These are phyloP conservation scores for Drosophila pseudoananassae DNA, from an alignment of 1,140 invertebrate genomes.

Conservation along the genomic window DNA sequence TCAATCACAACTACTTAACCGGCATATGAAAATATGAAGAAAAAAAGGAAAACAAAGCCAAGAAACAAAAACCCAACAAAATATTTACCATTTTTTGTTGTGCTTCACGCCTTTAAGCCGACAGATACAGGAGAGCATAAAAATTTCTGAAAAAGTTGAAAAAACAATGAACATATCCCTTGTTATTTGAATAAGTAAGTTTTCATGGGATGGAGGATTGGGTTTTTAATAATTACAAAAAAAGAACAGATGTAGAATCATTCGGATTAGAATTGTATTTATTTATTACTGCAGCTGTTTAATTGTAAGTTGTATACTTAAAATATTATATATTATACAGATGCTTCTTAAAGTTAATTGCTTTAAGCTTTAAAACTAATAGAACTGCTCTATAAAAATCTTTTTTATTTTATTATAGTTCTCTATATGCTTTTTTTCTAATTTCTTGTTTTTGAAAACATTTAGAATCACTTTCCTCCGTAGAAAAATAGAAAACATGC, in stretches of 20 bases:
- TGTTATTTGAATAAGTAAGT: conserved; percentile 40
- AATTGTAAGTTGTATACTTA: no score
- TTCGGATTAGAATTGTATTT: not conserved
- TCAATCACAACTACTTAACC: conserved; percentile 78
- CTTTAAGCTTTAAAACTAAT: not conserved
- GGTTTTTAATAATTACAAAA: not conserved
- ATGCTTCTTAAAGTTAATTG: no score
- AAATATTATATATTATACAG: no score
- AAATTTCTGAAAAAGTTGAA: conserved; percentile 14
- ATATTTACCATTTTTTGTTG: conserved; percentile 74
- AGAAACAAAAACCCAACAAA: conserved; percentile 60
- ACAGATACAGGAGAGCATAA: conserved; percentile 61
- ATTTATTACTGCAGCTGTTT: not conserved
- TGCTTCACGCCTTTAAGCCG: conserved; percentile 76
- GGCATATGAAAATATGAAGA: conserved; percentile 71
- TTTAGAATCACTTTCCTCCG: not conserved
- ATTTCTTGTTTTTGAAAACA: conserved; percentile 17
- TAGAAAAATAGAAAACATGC: conserved; percentile 13
- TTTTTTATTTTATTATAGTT: no score
- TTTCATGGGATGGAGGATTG: not conserved
- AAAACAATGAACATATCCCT: conserved; percentile 43
- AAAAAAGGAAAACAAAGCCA: conserved; percentile 36
- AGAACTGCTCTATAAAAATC: not conserved
- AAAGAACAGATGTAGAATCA: not conserved
- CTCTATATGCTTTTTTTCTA: not conserved